Evolutionary conservation across 1,140 invertebrate genomes (phyloP).

Genomic region (Leptinotarsa undecemlineata): DNA sequence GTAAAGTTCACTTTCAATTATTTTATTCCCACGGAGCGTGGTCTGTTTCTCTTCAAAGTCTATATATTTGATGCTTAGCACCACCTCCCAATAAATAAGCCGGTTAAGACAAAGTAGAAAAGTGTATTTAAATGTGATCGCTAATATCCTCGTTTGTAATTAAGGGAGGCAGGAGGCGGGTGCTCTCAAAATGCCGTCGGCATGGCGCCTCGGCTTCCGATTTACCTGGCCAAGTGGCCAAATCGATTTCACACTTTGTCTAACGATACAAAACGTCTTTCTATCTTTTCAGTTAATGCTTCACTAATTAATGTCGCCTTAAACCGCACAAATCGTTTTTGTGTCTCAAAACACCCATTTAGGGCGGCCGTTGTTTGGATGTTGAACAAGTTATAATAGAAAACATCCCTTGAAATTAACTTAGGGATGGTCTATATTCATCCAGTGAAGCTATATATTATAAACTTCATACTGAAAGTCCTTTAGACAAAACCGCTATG

Average conservation of each 20-base stretch:
- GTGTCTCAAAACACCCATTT: constrained; percentile 28
- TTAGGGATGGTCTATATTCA: not conserved
- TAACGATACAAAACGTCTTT: constrained; percentile 23
- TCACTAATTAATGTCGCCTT: constrained; percentile 21
- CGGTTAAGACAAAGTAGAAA: constrained; percentile 19
- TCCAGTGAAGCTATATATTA: too few relatives aligned
- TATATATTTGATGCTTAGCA: not conserved
- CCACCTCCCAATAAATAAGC: constrained; percentile 12
- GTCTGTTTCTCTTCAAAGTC: not conserved
- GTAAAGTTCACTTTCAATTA: constrained; percentile 4
- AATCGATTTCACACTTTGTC: constrained; percentile 45
- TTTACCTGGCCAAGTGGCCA: constrained; percentile 30
- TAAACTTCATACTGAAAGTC: too few relatives aligned
- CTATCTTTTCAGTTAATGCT: constrained; percentile 1
- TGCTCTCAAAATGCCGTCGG: constrained; percentile 37
- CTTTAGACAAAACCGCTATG: too few relatives aligned
- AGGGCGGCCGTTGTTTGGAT: constrained; percentile 24
- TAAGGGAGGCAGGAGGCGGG: constrained; percentile 37
- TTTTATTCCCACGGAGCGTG: not conserved
- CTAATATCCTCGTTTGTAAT: constrained; percentile 41
- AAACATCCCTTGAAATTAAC: constrained; percentile 17
- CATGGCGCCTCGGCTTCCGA: constrained; percentile 44
- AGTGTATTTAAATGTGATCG: constrained; percentile 30
- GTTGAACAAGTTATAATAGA: constrained; percentile 24
- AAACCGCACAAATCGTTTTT: constrained; percentile 26